Conservation (phyloP, 2,113 vertebrate species). For the Python bivittatus region DNA sequence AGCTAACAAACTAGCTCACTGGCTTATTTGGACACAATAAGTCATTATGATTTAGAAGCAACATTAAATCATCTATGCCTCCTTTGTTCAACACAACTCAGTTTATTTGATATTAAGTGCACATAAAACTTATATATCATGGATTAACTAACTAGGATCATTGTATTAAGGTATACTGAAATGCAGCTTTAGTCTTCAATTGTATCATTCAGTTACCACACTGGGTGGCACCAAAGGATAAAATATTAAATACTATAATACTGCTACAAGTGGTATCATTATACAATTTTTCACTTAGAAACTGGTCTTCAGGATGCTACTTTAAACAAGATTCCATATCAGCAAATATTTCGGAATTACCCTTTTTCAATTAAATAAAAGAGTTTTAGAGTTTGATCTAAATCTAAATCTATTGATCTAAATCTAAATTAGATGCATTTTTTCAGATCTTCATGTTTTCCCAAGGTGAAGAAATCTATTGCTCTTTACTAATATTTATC, state of each 20-base stretch:
- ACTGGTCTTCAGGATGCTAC: neutral
- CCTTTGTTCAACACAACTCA: neutral
- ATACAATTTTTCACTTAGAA: neutral
- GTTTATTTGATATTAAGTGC: neutral
- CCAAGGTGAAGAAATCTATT: neutral
- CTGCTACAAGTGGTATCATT: neutral
- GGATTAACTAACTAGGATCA: neutral
- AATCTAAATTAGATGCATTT: neutral
- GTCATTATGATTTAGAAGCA: neutral
- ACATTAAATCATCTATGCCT: neutral
- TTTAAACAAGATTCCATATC: neutral
- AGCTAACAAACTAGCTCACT: neutral
- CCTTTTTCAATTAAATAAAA: neutral
- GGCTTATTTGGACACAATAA: neutral
- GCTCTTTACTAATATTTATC: neutral
- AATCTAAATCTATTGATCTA: no score
- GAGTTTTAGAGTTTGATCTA: neutral
- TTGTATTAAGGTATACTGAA: neutral
- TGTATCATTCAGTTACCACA: constrained; percentile 43
- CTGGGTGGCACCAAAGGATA: constrained; percentile 51
- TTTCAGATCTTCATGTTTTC: neutral
- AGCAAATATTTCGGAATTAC: neutral
- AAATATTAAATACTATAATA: neutral
- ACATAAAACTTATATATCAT: neutral
- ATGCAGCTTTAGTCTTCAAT: neutral